Conservation (phyloP, 1,140 invertebrate species). For the Vollenhovia emeryi region DNA sequence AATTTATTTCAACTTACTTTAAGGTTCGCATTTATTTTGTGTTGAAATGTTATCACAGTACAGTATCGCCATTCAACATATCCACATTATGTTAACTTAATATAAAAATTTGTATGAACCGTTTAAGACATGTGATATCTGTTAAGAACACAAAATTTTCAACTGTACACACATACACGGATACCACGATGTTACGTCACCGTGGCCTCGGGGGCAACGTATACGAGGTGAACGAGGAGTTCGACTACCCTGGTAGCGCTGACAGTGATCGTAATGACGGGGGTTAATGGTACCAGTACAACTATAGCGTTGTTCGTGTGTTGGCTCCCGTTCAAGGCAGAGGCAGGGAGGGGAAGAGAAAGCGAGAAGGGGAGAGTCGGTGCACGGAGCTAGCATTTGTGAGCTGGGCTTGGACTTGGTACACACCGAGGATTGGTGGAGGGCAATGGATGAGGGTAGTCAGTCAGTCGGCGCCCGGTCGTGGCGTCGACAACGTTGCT, state of each 20-base stretch:
- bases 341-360: not conserved
- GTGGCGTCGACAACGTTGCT: constrained; percentile 67
- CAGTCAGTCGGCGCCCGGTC: constrained; percentile 80
- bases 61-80: no score
- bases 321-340: constrained; percentile 47
- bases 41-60: no score
- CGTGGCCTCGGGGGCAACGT: constrained; percentile 30
- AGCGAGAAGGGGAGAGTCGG: not conserved
- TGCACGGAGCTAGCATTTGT: constrained; percentile 18
- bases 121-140: no score
- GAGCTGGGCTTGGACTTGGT: constrained; percentile 39
- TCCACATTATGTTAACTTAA: no score
- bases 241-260: constrained; percentile 59
- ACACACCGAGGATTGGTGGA: constrained; percentile 60
- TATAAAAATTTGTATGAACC: no score
- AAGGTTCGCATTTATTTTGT: no score
- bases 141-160: no score
- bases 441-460: constrained; percentile 73
- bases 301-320: constrained; percentile 26
- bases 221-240: constrained; percentile 53
- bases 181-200: constrained; percentile 39
- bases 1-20: no score
- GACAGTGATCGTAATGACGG: constrained; percentile 46
- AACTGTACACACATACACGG: constrained; percentile 8
- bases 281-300: constrained; percentile 45